A percentile compares a stretch with the other conserved stretches of the same genome.
phyloP scores from a whole-genome alignment of 2,113 vertebrate species.

The Aramus guarauna region DNA sequence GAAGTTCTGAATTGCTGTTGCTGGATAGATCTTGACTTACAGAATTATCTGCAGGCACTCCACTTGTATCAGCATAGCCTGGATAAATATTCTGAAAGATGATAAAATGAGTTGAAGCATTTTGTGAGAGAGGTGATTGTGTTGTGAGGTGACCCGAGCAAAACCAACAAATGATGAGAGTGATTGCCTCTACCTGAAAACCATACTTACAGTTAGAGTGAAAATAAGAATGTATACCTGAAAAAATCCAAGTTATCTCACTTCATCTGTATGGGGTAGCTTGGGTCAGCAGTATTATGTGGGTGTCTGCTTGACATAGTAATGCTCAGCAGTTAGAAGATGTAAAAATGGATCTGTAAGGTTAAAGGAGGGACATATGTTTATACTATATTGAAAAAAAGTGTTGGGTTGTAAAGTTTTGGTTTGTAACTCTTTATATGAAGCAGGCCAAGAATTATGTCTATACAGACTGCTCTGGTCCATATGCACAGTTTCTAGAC shows the following conservation, averaged over 20 bases:
- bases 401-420: not conserved
- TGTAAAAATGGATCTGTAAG: not conserved
- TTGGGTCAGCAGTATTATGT: not conserved
- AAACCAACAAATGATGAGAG: not conserved
- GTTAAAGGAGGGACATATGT: not conserved
- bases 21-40: not conserved
- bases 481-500: not conserved
- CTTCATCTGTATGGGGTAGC: not conserved
- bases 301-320: not conserved
- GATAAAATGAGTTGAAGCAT: not conserved
- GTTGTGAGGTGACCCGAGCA: not conserved
- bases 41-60: not conserved
- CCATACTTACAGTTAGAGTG: not conserved
- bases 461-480: not conserved
- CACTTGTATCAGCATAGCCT: not conserved
- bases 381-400: not conserved
- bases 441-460: not conserved
- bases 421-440: not conserved
- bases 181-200: not conserved
- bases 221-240: not conserved
- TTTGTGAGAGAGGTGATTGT: not conserved
- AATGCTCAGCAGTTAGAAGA: not conserved
- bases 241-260: not conserved
- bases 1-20: not conserved
- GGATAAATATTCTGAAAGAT: not conserved